Percentiles rank a stretch among this genome's conserved stretches.
These are phyloP conservation scores for Anoncus sp. DNA, from an alignment of 2,888 invertebrate species.

Conservation along the genomic window DNA sequence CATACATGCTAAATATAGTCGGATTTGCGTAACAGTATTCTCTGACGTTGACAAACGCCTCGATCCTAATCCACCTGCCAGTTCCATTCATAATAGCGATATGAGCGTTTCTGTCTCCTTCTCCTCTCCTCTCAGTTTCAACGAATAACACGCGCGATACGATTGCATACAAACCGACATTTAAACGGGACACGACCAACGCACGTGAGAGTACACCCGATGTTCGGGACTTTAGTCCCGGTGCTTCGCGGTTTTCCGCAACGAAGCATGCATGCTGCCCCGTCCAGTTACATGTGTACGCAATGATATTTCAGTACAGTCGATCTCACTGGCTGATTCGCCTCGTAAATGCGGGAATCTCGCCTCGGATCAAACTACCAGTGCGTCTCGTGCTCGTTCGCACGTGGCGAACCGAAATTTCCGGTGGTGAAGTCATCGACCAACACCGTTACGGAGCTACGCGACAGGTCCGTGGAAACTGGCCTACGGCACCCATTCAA, in stretches of 20 bases:
- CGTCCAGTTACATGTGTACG: constrained; percentile 44
- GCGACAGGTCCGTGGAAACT: constrained; percentile 34
- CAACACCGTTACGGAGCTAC: constrained; percentile 40
- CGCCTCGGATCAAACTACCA: constrained; percentile 20
- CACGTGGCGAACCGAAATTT: constrained; percentile 62
- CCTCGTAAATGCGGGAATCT: constrained; percentile 16
- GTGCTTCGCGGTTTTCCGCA: constrained; percentile 64
- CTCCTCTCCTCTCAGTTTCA: not conserved
- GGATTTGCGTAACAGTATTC: constrained; percentile 5
- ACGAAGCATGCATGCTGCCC: constrained; percentile 63
- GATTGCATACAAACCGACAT: constrained; percentile 52
- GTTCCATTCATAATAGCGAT: constrained; percentile 28
- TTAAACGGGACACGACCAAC: constrained; percentile 48
- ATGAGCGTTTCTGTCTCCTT: constrained; percentile 7
- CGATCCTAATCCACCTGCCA: not conserved
- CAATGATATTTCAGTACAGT: constrained; percentile 28
- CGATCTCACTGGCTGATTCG: constrained; percentile 47
- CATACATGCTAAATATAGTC: not conserved
- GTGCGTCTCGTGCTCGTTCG: constrained; percentile 57
- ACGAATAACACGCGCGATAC: constrained; percentile 39
- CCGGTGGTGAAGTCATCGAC: constrained; percentile 56
- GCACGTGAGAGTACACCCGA: constrained; percentile 48
- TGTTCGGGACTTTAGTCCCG: constrained; percentile 59
- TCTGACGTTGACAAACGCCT: constrained; percentile 37
- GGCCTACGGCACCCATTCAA: constrained; percentile 21